These are phyloP conservation scores for Mus spicilegus DNA, from an alignment of 2,113 vertebrate species.

Conservation along the genomic window DNA sequence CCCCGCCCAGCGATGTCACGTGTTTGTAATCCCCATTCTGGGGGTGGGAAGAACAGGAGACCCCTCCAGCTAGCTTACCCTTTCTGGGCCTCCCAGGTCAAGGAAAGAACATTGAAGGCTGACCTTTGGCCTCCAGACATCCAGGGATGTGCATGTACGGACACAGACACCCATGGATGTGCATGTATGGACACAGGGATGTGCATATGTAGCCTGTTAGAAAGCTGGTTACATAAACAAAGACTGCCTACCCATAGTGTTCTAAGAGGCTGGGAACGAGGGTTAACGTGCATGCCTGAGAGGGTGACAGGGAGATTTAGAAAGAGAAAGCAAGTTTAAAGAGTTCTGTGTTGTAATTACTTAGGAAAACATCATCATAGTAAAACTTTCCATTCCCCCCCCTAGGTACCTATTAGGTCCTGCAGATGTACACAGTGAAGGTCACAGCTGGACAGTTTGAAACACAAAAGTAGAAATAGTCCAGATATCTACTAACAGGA, in stretches of 20 bases:
- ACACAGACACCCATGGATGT: background rate
- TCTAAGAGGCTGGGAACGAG: background rate
- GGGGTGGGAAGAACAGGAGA: too few species aligned
- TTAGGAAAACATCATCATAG: slow-evolving; percentile 19
- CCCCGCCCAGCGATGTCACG: background rate
- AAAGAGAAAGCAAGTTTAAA: background rate
- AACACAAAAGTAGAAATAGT: background rate
- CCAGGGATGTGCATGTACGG: too few species aligned
- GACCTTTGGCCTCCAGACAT: background rate
- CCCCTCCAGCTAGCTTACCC: too few species aligned
- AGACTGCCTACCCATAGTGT: background rate
- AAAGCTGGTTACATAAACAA: background rate
- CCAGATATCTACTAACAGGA: background rate
- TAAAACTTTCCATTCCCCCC: background rate
- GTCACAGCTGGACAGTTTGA: background rate
- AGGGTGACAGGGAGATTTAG: background rate
- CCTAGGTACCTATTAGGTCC: background rate
- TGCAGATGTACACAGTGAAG: background rate
- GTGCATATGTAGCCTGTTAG: background rate
- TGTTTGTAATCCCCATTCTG: background rate
- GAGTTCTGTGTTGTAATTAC: background rate
- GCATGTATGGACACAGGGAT: background rate
- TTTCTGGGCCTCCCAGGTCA: background rate
- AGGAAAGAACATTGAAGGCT: background rate
- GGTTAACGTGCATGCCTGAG: background rate